phyloP scores from a whole-genome alignment of 1,140 invertebrate species.

The Drosophila sproati region DNA sequence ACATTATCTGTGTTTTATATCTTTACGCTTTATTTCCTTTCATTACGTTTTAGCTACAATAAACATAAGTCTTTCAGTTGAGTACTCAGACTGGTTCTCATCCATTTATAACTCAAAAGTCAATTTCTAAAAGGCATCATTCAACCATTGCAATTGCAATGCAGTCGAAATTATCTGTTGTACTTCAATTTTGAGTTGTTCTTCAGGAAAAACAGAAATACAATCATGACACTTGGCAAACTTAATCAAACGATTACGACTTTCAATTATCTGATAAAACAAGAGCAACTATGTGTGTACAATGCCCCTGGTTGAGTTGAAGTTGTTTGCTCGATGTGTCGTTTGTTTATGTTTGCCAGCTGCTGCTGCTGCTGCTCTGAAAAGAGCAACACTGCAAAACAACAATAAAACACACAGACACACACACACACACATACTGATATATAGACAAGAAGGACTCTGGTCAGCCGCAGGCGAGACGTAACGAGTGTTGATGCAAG shows the following conservation, averaged over 20 bases:
- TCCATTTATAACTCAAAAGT: conserved; percentile 1
- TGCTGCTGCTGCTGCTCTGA: conserved; percentile 1
- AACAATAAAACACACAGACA: conserved; percentile 36
- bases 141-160: conserved; percentile 1
- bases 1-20: no score
- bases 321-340: conserved; percentile 17
- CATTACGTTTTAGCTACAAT: no score
- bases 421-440: conserved; percentile 9
- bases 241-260: conserved; percentile 78
- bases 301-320: conserved; percentile 18
- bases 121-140: not conserved
- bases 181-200: not conserved
- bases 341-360: conserved; percentile 35
- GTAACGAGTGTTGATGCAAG: conserved; percentile 17
- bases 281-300: conserved; percentile 49
- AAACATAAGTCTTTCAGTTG: not conserved
- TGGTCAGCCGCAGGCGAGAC: conserved; percentile 21
- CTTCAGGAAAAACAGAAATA: conserved; percentile 48
- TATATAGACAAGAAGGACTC: not conserved
- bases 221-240: conserved; percentile 77
- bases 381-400: conserved; percentile 62
- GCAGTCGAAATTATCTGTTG: not conserved
- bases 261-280: conserved; percentile 81
- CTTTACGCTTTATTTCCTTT: no score
- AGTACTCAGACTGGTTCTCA: not conserved